Base-by-base conservation (phyloP, 2,113 vertebrate genomes). In the Chiloscyllium plagiosum region DNA sequence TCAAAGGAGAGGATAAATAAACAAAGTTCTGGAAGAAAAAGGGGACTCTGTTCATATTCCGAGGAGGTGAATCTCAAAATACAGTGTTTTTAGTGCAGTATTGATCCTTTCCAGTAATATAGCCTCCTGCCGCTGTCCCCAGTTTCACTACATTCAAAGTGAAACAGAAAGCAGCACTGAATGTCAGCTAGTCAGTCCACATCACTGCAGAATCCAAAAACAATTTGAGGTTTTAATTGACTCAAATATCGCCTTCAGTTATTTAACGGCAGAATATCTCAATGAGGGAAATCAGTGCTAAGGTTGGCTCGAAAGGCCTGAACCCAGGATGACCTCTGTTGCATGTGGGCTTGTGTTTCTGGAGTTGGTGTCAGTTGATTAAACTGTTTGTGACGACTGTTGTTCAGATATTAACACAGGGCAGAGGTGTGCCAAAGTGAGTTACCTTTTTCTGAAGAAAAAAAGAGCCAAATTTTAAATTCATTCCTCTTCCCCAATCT, bases 191-290 rank as follows among this genome's bases (percentile, higher is more conserved):
- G 68, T 70, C 17, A 29, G 24, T 95, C 94, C 37, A 50, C 37
- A 33, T 33, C 69, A 5, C 66, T 52, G 2, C 68, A 29, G 47
- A 95, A 72, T 93, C 89, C 89, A 93, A 93, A 93, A 93, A 66
- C 89, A 66, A 93, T n/a, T 93, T 93, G 66, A 76, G 94, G 94
- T 95, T 95, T 95, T 70, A 26, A 33, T 95, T 95, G 94, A 95
- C 94, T 95, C 68, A 95, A 52, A 95, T 95, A 72, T 29, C 20
- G 68, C 50, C 68, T 95, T 66, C 47, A 37, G 47, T 72, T 72
- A 95, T 72, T 72, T 26, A 72, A 95, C 52, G 66, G 69, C 68
- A 76, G 68, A 70, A 72, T 95, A 95, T 72, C 24, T 70, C 66
- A 2, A 10, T 52, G 47, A 72, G 89, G 61, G 26, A 93, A 93